A percentile compares a stretch with the other conserved stretches of the same genome.
Evolutionary conservation across 2,888 invertebrate species (phyloP).

Genomic region (Xestia rhomboidea): DNA sequence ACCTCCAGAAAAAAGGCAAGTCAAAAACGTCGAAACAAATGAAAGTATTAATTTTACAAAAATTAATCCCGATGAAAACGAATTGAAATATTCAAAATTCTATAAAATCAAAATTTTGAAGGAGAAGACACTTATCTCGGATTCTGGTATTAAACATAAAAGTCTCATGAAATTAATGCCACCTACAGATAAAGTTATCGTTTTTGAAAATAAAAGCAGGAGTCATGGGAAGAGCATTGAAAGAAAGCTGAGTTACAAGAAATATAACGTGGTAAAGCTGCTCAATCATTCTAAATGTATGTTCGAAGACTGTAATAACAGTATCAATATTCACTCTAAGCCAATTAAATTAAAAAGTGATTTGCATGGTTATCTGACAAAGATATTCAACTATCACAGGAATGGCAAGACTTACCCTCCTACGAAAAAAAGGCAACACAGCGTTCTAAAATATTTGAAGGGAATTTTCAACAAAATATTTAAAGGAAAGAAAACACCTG

Average conservation of each 20-base stretch:
- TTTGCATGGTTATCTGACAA: conserved; percentile 62
- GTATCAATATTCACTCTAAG: conserved; percentile 14
- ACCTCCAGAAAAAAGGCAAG: conserved; percentile 23
- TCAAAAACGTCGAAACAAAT: background rate
- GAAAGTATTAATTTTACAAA: conserved; percentile 19
- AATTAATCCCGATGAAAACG: conserved; percentile 43
- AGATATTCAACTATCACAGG: conserved; percentile 58
- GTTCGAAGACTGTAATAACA: conserved; percentile 35
- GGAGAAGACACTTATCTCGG: conserved; percentile 33
- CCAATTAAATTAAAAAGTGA: conserved; percentile 50
- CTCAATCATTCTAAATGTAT: conserved; percentile 53
- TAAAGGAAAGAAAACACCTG: conserved; percentile 52
- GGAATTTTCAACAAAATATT: conserved; percentile 78
- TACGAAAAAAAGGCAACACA: conserved; percentile 66
- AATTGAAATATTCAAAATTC: conserved; percentile 68
- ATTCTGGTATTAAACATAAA: conserved; percentile 24
- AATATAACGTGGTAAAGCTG: conserved; percentile 66
- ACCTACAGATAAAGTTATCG: conserved; percentile 19
- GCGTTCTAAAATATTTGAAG: conserved; percentile 76
- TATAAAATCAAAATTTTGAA: conserved; percentile 57
- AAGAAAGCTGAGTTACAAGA: conserved; percentile 60
- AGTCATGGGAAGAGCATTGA: conserved; percentile 49
- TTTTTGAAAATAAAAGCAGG: conserved; percentile 33
- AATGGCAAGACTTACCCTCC: conserved; percentile 50
- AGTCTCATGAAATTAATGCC: conserved; percentile 36